Conservation (phyloP, 2,113 vertebrate species). For the Oreochromis tanganicae region DNA sequence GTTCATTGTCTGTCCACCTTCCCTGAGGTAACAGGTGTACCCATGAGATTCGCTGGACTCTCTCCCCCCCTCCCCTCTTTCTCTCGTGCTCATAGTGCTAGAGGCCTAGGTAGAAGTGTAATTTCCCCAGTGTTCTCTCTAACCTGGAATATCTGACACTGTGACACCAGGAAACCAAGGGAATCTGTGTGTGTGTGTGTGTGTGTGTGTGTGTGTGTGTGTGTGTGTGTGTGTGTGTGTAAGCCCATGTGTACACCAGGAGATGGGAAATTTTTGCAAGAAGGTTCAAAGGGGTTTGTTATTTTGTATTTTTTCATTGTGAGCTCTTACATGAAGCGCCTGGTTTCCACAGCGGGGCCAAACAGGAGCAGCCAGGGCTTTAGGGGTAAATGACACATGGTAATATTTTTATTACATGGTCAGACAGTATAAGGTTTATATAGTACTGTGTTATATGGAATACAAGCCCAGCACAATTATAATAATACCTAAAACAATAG, state of each 20-base stretch:
- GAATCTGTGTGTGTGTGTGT: neutral
- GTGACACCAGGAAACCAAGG: conserved; percentile 35
- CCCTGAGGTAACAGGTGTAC: conserved; percentile 41
- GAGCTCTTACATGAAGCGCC: neutral
- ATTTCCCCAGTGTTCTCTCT: conserved; percentile 65
- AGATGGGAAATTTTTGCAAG: conserved; percentile 41
- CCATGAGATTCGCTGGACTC: conserved; percentile 20
- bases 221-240: neutral
- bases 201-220: neutral
- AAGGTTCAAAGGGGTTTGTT: neutral
- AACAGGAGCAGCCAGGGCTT: neutral
- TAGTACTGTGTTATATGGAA: neutral
- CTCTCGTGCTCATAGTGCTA: conserved; percentile 4
- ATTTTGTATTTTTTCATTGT: conserved; percentile 16
- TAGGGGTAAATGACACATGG: neutral
- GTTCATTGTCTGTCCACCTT: conserved; percentile 55
- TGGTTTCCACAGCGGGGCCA: neutral
- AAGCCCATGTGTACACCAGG: neutral
- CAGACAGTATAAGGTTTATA: neutral
- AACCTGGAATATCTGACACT: conserved; percentile 66
- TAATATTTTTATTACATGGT: neutral
- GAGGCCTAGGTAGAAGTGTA: conserved; percentile 51
- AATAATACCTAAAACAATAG: neutral
- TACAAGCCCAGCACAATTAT: neutral
- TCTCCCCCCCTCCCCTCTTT: neutral